A percentile compares a stretch with the other conserved stretches of the same genome.
phyloP scores from a whole-genome alignment of 2,113 vertebrate species.

The Brienomyrus longianalis region DNA sequence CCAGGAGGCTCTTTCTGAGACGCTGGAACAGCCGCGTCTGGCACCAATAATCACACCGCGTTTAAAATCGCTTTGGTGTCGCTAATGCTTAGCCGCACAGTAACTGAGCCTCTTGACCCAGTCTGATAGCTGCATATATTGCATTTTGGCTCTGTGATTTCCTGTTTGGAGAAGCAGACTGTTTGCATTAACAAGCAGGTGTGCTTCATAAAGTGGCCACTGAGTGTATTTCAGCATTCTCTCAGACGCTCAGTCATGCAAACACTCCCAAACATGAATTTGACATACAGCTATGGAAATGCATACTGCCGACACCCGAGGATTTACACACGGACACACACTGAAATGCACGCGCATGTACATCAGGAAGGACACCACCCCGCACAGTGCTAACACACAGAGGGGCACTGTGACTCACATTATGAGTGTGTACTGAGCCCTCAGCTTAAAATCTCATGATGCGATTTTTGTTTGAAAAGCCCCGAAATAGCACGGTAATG shows the following conservation, averaged over 20 bases:
- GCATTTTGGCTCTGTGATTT: background rate
- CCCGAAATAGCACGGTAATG: background rate
- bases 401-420: background rate
- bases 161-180: background rate
- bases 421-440: background rate
- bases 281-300: background rate
- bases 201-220: background rate
- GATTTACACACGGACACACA: background rate
- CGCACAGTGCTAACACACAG: background rate
- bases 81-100: background rate
- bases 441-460: background rate
- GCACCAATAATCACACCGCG: background rate
- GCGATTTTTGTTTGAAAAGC: background rate
- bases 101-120: background rate
- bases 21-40: background rate
- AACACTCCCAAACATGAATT: background rate
- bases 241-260: background rate
- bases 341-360: background rate
- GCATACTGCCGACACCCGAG: background rate
- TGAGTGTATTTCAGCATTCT: background rate
- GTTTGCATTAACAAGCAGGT: background rate
- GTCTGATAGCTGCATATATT: background rate
- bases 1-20: background rate
- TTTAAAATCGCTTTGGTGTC: background rate
- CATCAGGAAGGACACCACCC: background rate